phyloP scores from a whole-genome alignment of 2,113 vertebrate genomes.

The Rhineura floridana region DNA sequence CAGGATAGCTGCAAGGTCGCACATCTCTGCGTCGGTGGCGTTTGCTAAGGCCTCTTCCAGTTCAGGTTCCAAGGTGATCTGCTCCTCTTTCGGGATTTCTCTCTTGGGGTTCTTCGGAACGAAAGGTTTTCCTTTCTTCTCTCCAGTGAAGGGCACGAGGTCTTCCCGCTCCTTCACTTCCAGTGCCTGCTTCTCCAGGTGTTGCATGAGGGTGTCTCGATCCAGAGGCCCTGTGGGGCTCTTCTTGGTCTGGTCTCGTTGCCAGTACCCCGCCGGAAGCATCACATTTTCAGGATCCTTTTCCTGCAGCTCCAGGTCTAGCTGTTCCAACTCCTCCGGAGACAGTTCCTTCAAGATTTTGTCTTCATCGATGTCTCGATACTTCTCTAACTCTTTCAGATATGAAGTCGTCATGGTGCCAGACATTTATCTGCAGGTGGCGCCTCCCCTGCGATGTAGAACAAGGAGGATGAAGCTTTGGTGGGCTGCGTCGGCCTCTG shows the following conservation, averaged over 20 bases:
- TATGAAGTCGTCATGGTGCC: constrained; percentile 74
- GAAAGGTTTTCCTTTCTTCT: constrained; percentile 93
- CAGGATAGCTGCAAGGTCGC: constrained; percentile 90
- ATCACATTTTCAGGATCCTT: constrained; percentile 96
- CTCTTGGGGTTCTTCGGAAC: constrained; percentile 79
- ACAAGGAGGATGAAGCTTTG: background rate
- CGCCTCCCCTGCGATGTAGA: constrained; percentile 43
- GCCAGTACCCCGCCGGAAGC: constrained; percentile 89
- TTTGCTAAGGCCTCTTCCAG: constrained; percentile 92
- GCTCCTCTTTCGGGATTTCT: constrained; percentile 84
- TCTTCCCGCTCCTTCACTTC: constrained; percentile 86
- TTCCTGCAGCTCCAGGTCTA: constrained; percentile 90
- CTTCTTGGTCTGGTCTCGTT: constrained; percentile 95
- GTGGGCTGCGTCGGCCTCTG: too few species aligned
- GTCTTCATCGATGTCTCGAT: constrained; percentile 95
- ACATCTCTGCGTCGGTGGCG: constrained; percentile 95
- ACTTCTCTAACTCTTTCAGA: constrained; percentile 83
- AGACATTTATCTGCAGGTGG: background rate
- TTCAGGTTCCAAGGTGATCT: constrained; percentile 92
- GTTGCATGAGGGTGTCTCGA: constrained; percentile 85
- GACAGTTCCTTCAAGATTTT: constrained; percentile 90
- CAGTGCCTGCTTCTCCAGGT: constrained; percentile 90
- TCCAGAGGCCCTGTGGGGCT: constrained; percentile 86
- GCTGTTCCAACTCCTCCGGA: constrained; percentile 85
- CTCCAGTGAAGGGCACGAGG: constrained; percentile 91